Evolutionary conservation across 2,888 invertebrate species (phyloP).

Genomic region (Nephrocerus scutellatus): DNA sequence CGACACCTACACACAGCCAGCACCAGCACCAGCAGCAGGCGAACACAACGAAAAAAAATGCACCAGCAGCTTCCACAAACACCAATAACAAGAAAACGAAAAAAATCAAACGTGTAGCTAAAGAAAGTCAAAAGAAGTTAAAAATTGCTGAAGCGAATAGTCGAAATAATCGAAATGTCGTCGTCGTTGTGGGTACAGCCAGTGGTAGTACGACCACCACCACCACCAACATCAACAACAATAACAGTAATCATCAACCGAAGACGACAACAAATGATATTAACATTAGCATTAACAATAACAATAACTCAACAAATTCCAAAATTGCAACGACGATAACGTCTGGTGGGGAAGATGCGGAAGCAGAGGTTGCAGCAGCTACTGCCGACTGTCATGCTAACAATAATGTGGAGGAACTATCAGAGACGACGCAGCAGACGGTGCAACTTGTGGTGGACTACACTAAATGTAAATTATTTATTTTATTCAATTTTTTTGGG

Average conservation of each 20-base stretch:
- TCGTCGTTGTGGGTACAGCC: constrained; percentile 7
- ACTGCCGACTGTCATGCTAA: too few species aligned
- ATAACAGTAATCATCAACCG: constrained; percentile 21
- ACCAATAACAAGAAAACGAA: constrained; percentile 19
- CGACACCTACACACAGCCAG: constrained; percentile 32
- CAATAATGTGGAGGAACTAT: too few species aligned
- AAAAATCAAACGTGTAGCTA: constrained; percentile 28
- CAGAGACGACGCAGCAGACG: too few species aligned
- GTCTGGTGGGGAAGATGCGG: too few species aligned
- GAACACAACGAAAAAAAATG: constrained; percentile 5
- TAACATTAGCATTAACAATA: constrained; percentile 8
- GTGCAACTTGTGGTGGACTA: too few species aligned
- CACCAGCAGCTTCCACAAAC: constrained; percentile 14
- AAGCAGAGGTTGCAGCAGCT: too few species aligned
- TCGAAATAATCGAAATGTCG: constrained; percentile 12
- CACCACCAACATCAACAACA: constrained; percentile 12
- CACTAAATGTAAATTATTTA: too few species aligned
- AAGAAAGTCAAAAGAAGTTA: constrained; percentile 35
- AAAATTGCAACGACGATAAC: constrained; percentile 11
- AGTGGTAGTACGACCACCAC: constrained; percentile 17
- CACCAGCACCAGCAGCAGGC: constrained; percentile 4
- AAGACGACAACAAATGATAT: constrained; percentile 1
- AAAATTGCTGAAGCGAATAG: constrained; percentile 12
- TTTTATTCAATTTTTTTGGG: too few species aligned
- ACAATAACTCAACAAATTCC: constrained; percentile 16